Evolutionary conservation across 2,888 invertebrate species (phyloP).

Genomic region (Acanthococcus lagerstroemiae): DNA sequence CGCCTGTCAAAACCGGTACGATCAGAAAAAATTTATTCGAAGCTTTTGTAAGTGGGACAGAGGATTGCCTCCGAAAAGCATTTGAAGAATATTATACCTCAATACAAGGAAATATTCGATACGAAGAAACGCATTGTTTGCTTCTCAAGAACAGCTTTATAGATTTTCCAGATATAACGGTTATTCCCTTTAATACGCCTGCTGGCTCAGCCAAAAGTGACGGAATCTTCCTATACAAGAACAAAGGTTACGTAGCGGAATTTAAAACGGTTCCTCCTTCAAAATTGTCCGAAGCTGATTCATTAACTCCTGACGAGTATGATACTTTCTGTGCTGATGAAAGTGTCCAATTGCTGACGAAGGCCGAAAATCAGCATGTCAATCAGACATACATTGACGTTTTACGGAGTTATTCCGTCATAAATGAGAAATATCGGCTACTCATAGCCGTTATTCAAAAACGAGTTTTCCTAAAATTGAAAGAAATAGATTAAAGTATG

Average conservation of each 20-base stretch:
- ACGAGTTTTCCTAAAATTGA: neutral
- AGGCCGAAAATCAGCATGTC: conserved; percentile 3
- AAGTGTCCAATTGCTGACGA: neutral
- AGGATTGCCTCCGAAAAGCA: neutral
- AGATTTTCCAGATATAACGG: neutral
- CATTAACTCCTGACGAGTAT: neutral
- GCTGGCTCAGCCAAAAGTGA: neutral
- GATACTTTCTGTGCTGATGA: conserved; percentile 2
- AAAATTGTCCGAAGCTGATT: neutral
- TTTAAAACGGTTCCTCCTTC: neutral
- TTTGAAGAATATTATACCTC: neutral
- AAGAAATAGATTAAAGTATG: neutral
- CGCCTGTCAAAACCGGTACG: neutral
- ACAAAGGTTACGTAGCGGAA: neutral
- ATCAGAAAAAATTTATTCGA: neutral
- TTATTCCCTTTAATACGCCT: neutral
- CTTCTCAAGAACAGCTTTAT: neutral
- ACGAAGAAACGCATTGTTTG: neutral
- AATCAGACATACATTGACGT: neutral
- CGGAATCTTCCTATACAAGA: neutral
- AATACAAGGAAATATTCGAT: neutral
- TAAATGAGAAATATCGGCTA: neutral
- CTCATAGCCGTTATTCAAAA: neutral
- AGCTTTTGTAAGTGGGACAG: neutral
- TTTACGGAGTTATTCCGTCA: neutral